Evolutionary conservation across 92 coral and sea anemone species (phyloP).

Genomic region (Parazoanthus darwini): DNA sequence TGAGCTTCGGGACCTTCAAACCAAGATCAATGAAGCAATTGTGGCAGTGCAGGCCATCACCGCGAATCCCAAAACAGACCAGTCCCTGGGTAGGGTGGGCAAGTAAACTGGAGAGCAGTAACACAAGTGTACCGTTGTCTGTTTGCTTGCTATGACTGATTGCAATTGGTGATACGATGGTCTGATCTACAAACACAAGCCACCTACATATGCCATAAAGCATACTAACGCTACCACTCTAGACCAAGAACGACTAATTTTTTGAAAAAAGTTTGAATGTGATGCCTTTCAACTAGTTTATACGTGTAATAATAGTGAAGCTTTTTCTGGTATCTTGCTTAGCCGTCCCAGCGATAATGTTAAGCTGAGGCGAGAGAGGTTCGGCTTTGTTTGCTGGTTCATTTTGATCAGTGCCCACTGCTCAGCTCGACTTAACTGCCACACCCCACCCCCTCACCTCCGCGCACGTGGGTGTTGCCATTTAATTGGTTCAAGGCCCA

Average conservation of each 20-base stretch:
- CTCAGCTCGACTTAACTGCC: no score
- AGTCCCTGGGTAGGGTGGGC: constrained; percentile 89
- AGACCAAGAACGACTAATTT: background rate
- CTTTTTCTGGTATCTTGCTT: no score
- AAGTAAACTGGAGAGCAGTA: constrained; percentile 30
- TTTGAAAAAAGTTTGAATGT: background rate
- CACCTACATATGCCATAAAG: background rate
- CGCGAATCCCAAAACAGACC: constrained; percentile 97
- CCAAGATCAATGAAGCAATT: constrained; percentile 94
- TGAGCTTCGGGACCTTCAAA: constrained; percentile 92
- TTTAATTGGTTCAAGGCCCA: no score
- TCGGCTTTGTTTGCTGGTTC: no score
- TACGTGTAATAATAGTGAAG: no score
- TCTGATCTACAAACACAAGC: background rate
- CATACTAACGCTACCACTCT: background rate
- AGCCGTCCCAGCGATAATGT: no score
- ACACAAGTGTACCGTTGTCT: background rate
- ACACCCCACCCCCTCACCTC: no score
- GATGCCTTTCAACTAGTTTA: background rate
- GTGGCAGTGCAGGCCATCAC: constrained; percentile 94
- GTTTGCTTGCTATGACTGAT: background rate
- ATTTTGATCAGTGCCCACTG: no score
- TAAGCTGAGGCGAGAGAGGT: no score
- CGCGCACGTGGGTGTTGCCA: no score
- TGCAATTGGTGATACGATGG: no score